Evolutionary conservation across 2,888 invertebrate species (phyloP), one percentile per base, ranked within the genome.

Genomic region (Anthrax anthrax): DNA sequence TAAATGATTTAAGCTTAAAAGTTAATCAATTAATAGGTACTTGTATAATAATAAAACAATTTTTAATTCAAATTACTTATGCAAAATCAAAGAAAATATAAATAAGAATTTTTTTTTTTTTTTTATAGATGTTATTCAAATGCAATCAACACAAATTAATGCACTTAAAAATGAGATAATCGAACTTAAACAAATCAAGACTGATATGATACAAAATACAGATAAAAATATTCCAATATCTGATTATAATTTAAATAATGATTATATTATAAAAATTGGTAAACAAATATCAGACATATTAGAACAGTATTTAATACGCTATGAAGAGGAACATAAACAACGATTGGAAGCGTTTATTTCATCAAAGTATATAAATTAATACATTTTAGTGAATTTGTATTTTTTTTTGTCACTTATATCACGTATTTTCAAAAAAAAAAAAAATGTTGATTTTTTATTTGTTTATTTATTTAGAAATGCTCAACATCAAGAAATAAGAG

Each of bases 401-500:
- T 14, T 9, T 32, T 9, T 32, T 32, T 12, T 32, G 1, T 12
- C 2, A 16, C 32, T 43, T 4, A 18, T 29, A 17, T 18, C 18
- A 18, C 1, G 18, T 16, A 13, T 17, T 37, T n/a, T 37, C n/a
- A n/a, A n/a, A n/a, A n/a, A n/a, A n/a, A n/a, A n/a, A n/a, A n/a
- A n/a, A n/a, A 32, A 32, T 4, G 9, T 32, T 32, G 3, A 4
- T 32, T 4, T 32, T 32, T 4, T 32, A 12, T 4, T 32, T 32
- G 1, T 12, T 32, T 32, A 4, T 32, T 12, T 32, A 12, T 64
- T 43, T 60, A 74, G 65, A 58, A 72, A 68, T 46, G 63, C 57
- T 18, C 70, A 71, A 53, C 73, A 74, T 53, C 65, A 70, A 18
- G 72, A 73, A 46, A 59, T 72, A 18, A 69, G 71, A 16, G 75